A percentile compares a stretch with the other conserved stretches of the same genome.
These are phyloP conservation scores for Caenorhabditis sp. DNA, from an alignment of 2,888 invertebrate species.

Conservation along the genomic window DNA sequence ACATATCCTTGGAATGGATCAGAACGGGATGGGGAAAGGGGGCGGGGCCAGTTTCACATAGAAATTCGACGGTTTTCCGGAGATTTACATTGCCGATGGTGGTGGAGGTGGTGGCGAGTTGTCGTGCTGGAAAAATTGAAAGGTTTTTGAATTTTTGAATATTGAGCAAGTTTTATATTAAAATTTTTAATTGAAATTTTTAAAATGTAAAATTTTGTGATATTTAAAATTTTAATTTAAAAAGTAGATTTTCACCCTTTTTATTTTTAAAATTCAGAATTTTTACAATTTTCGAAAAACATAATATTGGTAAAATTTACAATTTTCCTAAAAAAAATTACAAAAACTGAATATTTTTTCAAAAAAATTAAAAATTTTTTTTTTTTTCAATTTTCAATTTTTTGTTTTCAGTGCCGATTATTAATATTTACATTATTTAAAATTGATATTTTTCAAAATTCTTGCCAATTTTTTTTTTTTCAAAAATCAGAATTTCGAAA, in stretches of 20 bases:
- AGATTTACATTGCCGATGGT: conserved; percentile 55
- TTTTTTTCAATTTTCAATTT: too few relatives aligned
- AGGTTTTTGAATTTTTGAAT: not conserved
- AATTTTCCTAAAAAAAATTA: not conserved
- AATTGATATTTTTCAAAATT: too few relatives aligned
- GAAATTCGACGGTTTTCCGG: not conserved
- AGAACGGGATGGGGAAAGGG: too few relatives aligned
- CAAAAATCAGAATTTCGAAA: too few relatives aligned
- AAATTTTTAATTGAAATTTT: not conserved
- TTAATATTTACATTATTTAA: too few relatives aligned
- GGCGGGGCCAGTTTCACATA: conserved; percentile 8
- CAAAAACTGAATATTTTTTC: not conserved
- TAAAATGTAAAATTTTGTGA: not conserved
- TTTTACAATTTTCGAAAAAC: not conserved
- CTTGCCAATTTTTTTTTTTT: too few relatives aligned
- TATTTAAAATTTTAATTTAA: not conserved
- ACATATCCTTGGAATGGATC: not conserved
- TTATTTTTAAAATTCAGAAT: not conserved
- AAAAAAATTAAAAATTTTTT: too few relatives aligned
- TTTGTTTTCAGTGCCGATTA: too few relatives aligned
- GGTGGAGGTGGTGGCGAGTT: conserved; percentile 60
- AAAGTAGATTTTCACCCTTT: not conserved
- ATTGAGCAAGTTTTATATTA: not conserved
- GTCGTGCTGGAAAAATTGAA: conserved; percentile 12
- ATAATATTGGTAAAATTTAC: not conserved